These are phyloP conservation scores for Petroica traversi DNA, from an alignment of 2,113 vertebrate genomes.

Conservation along the genomic window DNA sequence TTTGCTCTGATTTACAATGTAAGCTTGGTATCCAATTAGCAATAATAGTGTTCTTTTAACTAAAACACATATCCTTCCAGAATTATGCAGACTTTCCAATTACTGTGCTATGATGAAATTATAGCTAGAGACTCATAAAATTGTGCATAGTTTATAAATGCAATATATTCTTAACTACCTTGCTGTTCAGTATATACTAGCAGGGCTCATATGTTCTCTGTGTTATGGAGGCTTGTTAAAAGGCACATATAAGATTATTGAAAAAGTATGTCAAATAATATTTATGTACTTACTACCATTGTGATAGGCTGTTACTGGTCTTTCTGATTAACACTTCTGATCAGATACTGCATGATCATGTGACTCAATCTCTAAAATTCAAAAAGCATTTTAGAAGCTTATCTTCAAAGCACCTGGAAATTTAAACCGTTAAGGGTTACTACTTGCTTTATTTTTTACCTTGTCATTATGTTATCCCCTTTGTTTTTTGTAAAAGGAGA, in stretches of 20 bases:
- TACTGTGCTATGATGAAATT: conserved; percentile 76
- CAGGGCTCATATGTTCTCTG: conserved; percentile 56
- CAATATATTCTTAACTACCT: conserved; percentile 69
- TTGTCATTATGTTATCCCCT: neutral
- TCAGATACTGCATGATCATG: neutral
- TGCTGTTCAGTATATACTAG: conserved; percentile 43
- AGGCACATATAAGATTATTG: conserved; percentile 59
- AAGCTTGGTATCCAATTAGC: conserved; percentile 78
- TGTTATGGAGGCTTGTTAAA: conserved; percentile 64
- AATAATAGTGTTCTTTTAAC: conserved; percentile 76
- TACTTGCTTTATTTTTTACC: neutral
- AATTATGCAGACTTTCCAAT: conserved; percentile 83
- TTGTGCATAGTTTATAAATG: conserved; percentile 71
- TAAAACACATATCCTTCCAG: conserved; percentile 74
- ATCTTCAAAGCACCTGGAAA: neutral
- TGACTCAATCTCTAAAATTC: neutral
- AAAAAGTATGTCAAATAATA: conserved; percentile 57
- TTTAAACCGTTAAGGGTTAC: neutral
- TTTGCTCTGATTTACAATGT: conserved; percentile 74
- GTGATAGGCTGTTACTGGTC: conserved; percentile 36
- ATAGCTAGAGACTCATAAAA: conserved; percentile 77
- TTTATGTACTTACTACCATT: conserved; percentile 47
- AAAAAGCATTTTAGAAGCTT: neutral
- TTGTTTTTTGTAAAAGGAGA: neutral
- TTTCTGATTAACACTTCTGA: conserved; percentile 28